Conservation (phyloP, 1,140 invertebrate genomes). For the Saccostrea echinata region DNA sequence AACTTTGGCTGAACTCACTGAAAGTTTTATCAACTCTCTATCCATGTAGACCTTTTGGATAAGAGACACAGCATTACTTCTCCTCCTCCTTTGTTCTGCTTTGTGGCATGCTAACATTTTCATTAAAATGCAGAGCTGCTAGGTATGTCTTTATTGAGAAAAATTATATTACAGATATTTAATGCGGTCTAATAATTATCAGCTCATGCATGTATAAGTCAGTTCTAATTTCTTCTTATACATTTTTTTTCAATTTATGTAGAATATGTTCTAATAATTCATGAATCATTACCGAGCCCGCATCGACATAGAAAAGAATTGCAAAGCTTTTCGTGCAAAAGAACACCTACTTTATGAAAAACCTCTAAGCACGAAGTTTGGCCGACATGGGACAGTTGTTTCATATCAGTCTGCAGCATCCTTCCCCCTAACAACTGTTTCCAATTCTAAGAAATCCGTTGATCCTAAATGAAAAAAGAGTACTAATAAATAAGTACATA, state of each 20-base stretch:
- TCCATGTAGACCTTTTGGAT: conserved; percentile 50
- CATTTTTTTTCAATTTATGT: no score
- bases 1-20: conserved; percentile 50
- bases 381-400: conserved; percentile 4
- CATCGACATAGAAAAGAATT: conserved; percentile 18
- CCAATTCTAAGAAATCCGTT: not conserved
- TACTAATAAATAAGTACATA: no score
- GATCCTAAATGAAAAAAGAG: conserved; percentile 8
- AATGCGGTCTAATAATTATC: no score
- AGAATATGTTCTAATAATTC: no score
- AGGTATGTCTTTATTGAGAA: conserved; percentile 41
- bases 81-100: conserved; percentile 47
- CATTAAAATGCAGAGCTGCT: conserved; percentile 61
- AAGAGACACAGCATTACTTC: conserved; percentile 18
- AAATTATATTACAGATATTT: no score
- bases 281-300: not conserved
- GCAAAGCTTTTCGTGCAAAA: conserved; percentile 6
- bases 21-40: conserved; percentile 35
- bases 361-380: conserved; percentile 17
- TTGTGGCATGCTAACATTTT: conserved; percentile 53
- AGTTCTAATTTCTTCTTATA: no score
- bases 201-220: no score
- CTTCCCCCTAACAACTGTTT: not conserved
- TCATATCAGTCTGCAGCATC: not conserved
- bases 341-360: conserved; percentile 35